Evolutionary conservation across 2,888 invertebrate genomes (phyloP).

Genomic region (Xanthorhoe spadicearia): DNA sequence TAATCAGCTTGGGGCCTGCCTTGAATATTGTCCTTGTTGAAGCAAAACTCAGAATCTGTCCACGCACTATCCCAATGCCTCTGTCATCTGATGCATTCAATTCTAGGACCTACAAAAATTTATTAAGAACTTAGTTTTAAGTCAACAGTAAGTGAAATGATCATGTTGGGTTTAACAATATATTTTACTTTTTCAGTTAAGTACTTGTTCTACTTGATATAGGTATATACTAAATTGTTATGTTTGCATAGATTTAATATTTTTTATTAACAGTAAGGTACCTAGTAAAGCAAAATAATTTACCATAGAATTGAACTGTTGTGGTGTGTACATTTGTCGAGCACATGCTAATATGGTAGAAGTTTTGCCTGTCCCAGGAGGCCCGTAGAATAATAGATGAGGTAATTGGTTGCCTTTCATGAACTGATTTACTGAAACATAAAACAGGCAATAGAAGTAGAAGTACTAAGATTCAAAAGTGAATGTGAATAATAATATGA

Average conservation of each 20-base stretch:
- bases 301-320: conserved; percentile 97
- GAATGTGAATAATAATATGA: too few relatives aligned
- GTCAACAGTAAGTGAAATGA: too few relatives aligned
- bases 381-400: conserved; percentile 98
- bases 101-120: conserved; percentile 88
- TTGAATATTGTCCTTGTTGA: conserved; percentile 98
- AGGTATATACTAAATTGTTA: too few relatives aligned
- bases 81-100: conserved; percentile 99
- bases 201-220: too few relatives aligned
- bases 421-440: conserved; percentile 90
- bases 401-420: conserved; percentile 96
- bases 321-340: conserved; percentile 93
- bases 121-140: neutral
- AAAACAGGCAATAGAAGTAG: too few relatives aligned
- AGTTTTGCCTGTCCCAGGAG: conserved; percentile 99
- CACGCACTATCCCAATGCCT: conserved; percentile 97
- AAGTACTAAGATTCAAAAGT: too few relatives aligned
- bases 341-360: conserved; percentile 99
- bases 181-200: too few relatives aligned
- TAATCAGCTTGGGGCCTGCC: conserved; percentile 96
- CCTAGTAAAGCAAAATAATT: conserved; percentile 29
- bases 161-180: too few relatives aligned
- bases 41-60: conserved; percentile 97
- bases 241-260: neutral
- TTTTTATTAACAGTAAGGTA: too few relatives aligned